A percentile compares a stretch with the other conserved stretches of the same genome.
Evolutionary conservation across 2,888 invertebrate species (phyloP).

Genomic region (Biston betularia): DNA sequence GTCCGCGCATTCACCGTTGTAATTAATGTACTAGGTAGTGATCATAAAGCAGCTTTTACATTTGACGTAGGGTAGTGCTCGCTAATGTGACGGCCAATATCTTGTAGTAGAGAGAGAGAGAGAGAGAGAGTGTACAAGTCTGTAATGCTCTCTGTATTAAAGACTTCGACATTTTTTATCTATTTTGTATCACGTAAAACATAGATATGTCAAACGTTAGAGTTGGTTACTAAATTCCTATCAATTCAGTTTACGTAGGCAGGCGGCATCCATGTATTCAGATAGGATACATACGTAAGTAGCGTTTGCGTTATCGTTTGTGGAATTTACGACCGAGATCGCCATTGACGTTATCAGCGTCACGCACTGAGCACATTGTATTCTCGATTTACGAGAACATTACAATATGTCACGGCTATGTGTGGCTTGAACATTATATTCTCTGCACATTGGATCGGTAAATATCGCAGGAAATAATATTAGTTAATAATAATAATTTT

Average conservation of each 20-base stretch:
- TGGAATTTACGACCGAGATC: slow-evolving; percentile 29
- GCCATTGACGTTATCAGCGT: slow-evolving; percentile 32
- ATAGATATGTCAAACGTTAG: neutral
- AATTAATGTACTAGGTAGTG: neutral
- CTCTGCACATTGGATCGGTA: neutral
- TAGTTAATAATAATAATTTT: too few species aligned
- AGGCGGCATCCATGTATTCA: neutral
- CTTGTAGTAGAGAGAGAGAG: too few species aligned
- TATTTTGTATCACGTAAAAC: too few species aligned
- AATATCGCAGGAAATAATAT: neutral
- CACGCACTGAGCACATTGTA: slow-evolving; percentile 26
- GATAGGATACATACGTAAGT: slow-evolving; percentile 19
- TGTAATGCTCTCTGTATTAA: too few species aligned
- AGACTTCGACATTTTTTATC: too few species aligned
- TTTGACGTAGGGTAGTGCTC: too few species aligned
- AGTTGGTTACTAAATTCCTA: neutral
- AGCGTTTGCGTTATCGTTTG: slow-evolving; percentile 27
- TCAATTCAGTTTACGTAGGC: neutral
- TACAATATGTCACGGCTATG: slow-evolving; percentile 17
- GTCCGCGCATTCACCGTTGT: slow-evolving; percentile 32
- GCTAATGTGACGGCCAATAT: too few species aligned
- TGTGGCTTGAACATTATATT: neutral
- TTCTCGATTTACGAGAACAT: slow-evolving; percentile 25
- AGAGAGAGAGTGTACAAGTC: too few species aligned
- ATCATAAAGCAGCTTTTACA: too few species aligned